Conservation (phyloP, 2,888 invertebrate species). For the Bedellia somnulentella region DNA sequence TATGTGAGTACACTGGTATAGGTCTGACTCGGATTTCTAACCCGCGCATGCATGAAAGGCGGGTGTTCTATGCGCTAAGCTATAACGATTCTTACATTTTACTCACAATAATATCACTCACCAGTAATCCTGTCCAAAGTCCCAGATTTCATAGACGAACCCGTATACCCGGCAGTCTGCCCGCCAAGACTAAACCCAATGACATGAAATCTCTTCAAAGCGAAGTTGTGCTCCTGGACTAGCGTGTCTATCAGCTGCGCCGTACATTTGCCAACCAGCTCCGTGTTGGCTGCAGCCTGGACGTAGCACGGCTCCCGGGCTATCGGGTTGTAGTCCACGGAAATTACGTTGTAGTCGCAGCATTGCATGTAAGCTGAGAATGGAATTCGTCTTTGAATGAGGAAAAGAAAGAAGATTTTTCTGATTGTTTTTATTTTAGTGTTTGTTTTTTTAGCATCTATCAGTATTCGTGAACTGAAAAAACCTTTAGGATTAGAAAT, state of each 20-base stretch:
- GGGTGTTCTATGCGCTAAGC: no score
- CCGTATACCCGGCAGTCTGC: conserved; percentile 58
- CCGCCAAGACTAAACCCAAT: conserved; percentile 69
- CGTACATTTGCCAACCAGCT: conserved; percentile 61
- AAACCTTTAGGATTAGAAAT: no score
- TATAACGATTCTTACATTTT: no score
- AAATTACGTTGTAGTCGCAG: conserved; percentile 62
- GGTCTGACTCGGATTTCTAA: no score
- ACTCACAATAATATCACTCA: no score
- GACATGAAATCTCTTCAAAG: conserved; percentile 52
- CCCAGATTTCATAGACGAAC: conserved; percentile 42
- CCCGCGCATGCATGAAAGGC: no score
- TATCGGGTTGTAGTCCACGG: conserved; percentile 63
- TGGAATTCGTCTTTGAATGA: no score
- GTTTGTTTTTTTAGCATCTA: background rate
- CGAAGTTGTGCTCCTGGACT: conserved; percentile 31
- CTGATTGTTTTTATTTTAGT: no score
- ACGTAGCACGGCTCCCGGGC: conserved; percentile 63
- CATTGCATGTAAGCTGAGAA: conserved; percentile 48
- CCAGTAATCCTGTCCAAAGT: conserved; percentile 58
- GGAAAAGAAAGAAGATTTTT: no score
- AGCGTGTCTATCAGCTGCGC: conserved; percentile 60
- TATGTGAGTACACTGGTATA: no score
- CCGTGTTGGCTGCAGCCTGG: conserved; percentile 58
- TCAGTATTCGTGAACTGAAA: no score